Base-by-base conservation (phyloP, 2,113 vertebrate genomes). In the Salminus brasiliensis region DNA sequence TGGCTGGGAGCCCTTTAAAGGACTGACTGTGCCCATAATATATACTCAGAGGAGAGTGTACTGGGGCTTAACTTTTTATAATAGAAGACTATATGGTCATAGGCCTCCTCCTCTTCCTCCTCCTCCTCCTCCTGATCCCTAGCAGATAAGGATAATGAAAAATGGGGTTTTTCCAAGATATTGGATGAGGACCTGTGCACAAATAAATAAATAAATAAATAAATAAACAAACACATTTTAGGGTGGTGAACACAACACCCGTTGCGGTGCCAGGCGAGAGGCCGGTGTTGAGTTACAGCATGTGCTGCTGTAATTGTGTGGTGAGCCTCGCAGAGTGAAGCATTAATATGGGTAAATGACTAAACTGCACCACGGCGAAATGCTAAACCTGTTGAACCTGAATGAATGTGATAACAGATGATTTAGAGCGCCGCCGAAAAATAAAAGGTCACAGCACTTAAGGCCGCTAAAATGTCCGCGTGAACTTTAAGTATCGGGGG, bases 361-460 rank as follows among this genome's bases (percentile, higher is more conserved):
- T 57, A 41, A 59, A 81, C 52, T 41, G 47, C 73, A 57, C 79
- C 41, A 53, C 34, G 36, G 47, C 29, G 65, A 84, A 84, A 84
- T 84, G 70, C 75, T 84, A 78, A 81, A 84, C 83, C 83, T 84
- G 83, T 84, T 84, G 83, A 84, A 84, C 79, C 75, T 78, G 70
- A 84, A 84, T 65, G 27, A 78, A 84, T 74, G 74, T 1, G 69
- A 84, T 81, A 84, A 78, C 79, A 36, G 71, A 74, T 84, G 69
- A 84, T 81, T 78, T 81, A 81, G 78, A 74, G 70, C 45, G 9
- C 74, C 29, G 74, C 57, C n/a, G n/a, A 71, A 83, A 79, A 74
- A 70, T 18, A 66, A 79, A 83, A 80, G 81, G 77, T 80, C 82
- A 80, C 43, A 63, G 65, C 80, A 66, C 55, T 70, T 70, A 43